Percentiles rank a stretch among this genome's conserved stretches.
phyloP scores from a whole-genome alignment of 2,797 vertebrate species.

The Pangasius sanitwongsei region DNA sequence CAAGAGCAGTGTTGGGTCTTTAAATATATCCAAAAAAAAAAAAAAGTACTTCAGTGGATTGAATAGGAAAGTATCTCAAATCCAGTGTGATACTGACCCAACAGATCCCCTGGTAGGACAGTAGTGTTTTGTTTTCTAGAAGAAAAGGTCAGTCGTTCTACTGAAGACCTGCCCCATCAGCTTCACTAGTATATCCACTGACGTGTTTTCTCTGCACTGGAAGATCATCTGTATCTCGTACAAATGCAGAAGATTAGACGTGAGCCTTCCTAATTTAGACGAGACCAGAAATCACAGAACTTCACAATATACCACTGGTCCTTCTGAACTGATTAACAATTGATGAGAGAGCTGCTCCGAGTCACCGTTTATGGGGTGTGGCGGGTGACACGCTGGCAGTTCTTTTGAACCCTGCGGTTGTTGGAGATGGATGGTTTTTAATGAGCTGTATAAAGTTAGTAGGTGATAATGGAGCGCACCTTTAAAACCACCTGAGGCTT shows the following conservation, averaged over 20 bases:
- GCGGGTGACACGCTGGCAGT: constrained; percentile 33
- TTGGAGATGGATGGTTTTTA: constrained; percentile 49
- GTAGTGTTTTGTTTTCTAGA: background rate
- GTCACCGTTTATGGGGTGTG: constrained; percentile 39
- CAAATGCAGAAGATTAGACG: background rate
- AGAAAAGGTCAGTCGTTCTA: background rate
- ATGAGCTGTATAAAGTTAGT: constrained; percentile 48
- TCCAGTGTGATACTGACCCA: too few species aligned
- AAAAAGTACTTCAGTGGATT: background rate
- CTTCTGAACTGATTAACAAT: constrained; percentile 22
- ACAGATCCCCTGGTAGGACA: too few species aligned
- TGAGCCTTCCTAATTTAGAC: constrained; percentile 1
- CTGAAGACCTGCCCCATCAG: background rate
- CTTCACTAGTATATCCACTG: background rate
- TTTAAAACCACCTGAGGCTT: constrained; percentile 40
- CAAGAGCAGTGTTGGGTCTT: background rate
- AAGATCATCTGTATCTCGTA: background rate
- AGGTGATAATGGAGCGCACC: constrained; percentile 50
- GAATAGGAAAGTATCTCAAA: background rate
- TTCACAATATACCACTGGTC: constrained; percentile 20
- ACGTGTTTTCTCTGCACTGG: background rate
- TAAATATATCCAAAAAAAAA: background rate
- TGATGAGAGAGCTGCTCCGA: constrained; percentile 27
- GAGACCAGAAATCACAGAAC: background rate
- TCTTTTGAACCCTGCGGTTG: constrained; percentile 35